Evolutionary conservation across 2,888 invertebrate genomes (phyloP).

Genomic region (Nomada lathburiana): DNA sequence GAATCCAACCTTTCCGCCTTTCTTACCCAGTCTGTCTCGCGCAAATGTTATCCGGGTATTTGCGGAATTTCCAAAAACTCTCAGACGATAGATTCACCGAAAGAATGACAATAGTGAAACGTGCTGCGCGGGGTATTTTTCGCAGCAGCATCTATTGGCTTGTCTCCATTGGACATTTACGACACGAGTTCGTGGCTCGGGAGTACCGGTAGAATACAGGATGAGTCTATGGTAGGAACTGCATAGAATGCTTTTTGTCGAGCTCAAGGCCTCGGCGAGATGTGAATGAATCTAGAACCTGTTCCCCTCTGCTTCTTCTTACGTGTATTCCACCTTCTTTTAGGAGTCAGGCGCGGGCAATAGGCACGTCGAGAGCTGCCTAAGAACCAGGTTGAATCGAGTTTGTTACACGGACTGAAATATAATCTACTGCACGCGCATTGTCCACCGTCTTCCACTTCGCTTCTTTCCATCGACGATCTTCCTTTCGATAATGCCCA

Average conservation of each 20-base stretch:
- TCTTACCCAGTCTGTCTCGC: too few species aligned
- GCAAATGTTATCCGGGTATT: too few species aligned
- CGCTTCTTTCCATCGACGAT: conserved; percentile 7
- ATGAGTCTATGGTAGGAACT: conserved; percentile 71
- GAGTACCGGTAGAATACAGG: conserved; percentile 55
- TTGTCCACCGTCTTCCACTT: conserved; percentile 1
- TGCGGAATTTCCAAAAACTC: background rate
- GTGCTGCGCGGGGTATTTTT: conserved; percentile 15
- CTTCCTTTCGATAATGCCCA: background rate
- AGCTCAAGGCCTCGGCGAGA: conserved; percentile 78
- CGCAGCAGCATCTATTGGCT: conserved; percentile 50
- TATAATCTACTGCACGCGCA: conserved; percentile 42
- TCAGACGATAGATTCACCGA: background rate
- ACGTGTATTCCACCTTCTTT: conserved; percentile 68
- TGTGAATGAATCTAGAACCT: conserved; percentile 83
- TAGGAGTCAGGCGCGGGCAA: conserved; percentile 58
- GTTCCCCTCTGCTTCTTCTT: conserved; percentile 76
- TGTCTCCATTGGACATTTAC: conserved; percentile 56
- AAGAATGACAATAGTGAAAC: background rate
- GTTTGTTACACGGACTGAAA: conserved; percentile 50
- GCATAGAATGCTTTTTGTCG: conserved; percentile 76
- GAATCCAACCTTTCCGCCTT: too few species aligned
- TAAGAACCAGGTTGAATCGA: conserved; percentile 52
- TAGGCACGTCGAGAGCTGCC: conserved; percentile 63
- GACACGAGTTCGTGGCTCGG: conserved; percentile 41